Base-by-base conservation (phyloP, 2,797 vertebrate species). In the Hephaestus fuliginosus region DNA sequence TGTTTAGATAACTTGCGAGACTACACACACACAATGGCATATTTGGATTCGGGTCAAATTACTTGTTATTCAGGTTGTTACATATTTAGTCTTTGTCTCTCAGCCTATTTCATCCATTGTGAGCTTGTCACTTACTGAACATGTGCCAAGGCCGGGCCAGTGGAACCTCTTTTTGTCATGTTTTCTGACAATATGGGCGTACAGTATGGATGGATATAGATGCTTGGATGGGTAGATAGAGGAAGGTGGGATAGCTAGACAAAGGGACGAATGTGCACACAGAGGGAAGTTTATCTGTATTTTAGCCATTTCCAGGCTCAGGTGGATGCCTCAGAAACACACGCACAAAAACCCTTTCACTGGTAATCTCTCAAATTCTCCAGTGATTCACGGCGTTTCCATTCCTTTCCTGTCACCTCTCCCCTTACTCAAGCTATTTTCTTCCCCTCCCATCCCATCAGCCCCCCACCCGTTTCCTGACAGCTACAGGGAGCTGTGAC, bases 401-500 rank as follows among this genome's bases (percentile, higher is more conserved):
- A 87, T 91, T 80, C 62, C 83, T 82, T 88, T 86, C 60, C 84
- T 82, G 80, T 84, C 87, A 80, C 58, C 60, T 57, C 89, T 83
- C 70, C 70, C 70, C 51, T 78, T 77, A 74, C 80, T 86, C 74
- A 65, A 86, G 74, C 80, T 84, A 79, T 90, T 83, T 80, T 74
- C 81, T 77, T 44, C 43, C 76, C 74, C 41, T 64, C 62, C 64
- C 67, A 4, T 72, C 48, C 61, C 67, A 60, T 84, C 76, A 63
- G 9, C 43, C 36, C 25, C 58, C 65, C 52, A 41, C 71, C 52
- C 60, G 6, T 76, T 61, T 64, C 72, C 73, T 86, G 89, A 83
- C 88, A 89, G 84, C 89, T 85, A 75, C 82, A 86, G 85, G 78
- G 64, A 84, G 74, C 77, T 58, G 80, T 91, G 93, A 92, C 88